Conservation (phyloP, 2,888 invertebrate species). For the Mesopsocus fuscifrons region DNA sequence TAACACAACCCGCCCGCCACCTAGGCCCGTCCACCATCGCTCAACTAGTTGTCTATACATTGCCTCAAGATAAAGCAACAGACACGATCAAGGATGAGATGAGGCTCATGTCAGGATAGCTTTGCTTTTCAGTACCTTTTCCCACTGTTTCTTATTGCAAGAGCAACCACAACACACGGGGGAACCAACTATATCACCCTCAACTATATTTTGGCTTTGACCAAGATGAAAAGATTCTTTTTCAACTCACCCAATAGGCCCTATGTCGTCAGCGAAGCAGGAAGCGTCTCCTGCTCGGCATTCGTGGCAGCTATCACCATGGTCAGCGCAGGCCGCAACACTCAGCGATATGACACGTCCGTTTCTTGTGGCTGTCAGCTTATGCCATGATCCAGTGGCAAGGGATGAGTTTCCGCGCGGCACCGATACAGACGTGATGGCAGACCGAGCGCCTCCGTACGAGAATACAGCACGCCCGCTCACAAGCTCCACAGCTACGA, state of each 20-base stretch:
- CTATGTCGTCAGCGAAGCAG: slow-evolving; percentile 72
- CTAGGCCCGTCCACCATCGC: too few relatives aligned
- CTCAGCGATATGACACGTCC: slow-evolving; percentile 73
- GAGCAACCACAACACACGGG: too few relatives aligned
- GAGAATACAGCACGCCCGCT: slow-evolving; percentile 73
- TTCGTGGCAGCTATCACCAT: slow-evolving; percentile 71
- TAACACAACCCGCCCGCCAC: background rate
- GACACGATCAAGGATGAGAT: too few relatives aligned
- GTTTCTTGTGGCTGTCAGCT: slow-evolving; percentile 77
- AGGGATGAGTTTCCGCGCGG: slow-evolving; percentile 41
- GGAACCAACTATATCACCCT: too few relatives aligned
- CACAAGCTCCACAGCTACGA: slow-evolving; percentile 76
- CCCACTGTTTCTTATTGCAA: too few relatives aligned
- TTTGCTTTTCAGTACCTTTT: too few relatives aligned
- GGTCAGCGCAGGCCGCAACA: slow-evolving; percentile 61
- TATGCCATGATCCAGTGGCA: slow-evolving; percentile 79
- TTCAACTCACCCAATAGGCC: slow-evolving; percentile 65
- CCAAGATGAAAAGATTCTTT: too few relatives aligned
- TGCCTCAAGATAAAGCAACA: too few relatives aligned
- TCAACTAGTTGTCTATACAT: too few relatives aligned
- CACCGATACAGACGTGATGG: slow-evolving; percentile 62
- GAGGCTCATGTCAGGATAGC: too few relatives aligned
- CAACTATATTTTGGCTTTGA: too few relatives aligned
- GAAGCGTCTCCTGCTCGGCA: slow-evolving; percentile 63
- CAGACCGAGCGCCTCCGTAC: slow-evolving; percentile 74